phyloP scores from a whole-genome alignment of 2,888 invertebrate genomes.

The Molanna angustata region DNA sequence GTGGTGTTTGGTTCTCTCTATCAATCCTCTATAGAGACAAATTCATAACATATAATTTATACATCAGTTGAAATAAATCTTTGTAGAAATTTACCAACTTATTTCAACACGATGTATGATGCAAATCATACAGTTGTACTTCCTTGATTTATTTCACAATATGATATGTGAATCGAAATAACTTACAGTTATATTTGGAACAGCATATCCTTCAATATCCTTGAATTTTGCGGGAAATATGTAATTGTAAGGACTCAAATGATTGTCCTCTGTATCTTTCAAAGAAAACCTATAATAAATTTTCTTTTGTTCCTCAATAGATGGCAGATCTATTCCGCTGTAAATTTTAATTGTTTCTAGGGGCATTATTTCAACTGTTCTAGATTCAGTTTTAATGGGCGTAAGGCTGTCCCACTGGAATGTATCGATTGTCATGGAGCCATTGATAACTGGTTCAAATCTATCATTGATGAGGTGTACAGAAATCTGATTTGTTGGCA shows the following conservation, averaged over 20 bases:
- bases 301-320: conserved; percentile 37
- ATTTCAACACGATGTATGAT: too few relatives aligned
- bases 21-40: too few relatives aligned
- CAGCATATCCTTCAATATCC: conserved; percentile 48
- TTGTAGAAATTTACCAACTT: too few relatives aligned
- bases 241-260: conserved; percentile 62
- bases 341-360: conserved; percentile 34
- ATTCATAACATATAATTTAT: not conserved
- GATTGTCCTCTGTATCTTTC: conserved; percentile 43
- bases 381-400: conserved; percentile 41
- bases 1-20: too few relatives aligned
- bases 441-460: conserved; percentile 45
- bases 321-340: conserved; percentile 35
- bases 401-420: conserved; percentile 57
- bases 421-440: conserved; percentile 54
- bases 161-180: too few relatives aligned
- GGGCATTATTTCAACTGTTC: conserved; percentile 7
- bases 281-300: conserved; percentile 53
- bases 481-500: conserved; percentile 50
- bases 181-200: conserved; percentile 57
- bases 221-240: conserved; percentile 63
- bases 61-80: not conserved
- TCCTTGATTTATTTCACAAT: too few relatives aligned
- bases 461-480: conserved; percentile 67
- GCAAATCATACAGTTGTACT: too few relatives aligned